Conservation (phyloP, 2,113 vertebrate genomes). For the Eudyptes chrysolophus region DNA sequence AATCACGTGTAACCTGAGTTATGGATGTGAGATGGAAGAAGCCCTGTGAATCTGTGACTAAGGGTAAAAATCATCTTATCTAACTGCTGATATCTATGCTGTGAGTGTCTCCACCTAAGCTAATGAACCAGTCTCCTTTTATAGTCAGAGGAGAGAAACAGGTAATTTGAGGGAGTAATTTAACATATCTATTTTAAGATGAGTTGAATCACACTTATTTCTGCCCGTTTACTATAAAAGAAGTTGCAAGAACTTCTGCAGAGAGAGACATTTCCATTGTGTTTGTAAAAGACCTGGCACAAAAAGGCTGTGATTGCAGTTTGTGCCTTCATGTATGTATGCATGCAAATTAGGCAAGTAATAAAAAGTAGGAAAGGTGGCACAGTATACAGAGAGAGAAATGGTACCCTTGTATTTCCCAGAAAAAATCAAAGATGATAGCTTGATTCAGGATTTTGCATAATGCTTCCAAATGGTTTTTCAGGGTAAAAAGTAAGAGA, state of each 20-base stretch:
- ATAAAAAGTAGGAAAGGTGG: background rate
- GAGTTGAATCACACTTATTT: slow-evolving; percentile 5
- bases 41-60: background rate
- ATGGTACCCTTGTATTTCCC: background rate
- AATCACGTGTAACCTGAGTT: background rate
- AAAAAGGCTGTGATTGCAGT: slow-evolving; percentile 15
- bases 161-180: slow-evolving; percentile 31
- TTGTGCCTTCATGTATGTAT: background rate
- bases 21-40: background rate
- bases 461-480: background rate
- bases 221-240: background rate
- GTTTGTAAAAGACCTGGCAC: background rate
- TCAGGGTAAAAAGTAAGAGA: background rate
- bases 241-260: background rate
- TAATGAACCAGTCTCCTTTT: background rate
- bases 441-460: background rate
- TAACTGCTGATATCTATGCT: background rate
- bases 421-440: background rate
- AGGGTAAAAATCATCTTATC: background rate
- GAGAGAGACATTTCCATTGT: background rate
- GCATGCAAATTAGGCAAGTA: background rate
- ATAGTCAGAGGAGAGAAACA: slow-evolving; percentile 16
- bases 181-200: slow-evolving; percentile 17
- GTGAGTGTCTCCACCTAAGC: background rate
- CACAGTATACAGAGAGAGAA: background rate